Percentiles rank a stretch among this genome's conserved stretches.
phyloP scores from a whole-genome alignment of 2,888 invertebrate species.

The Chironomus tentans region DNA sequence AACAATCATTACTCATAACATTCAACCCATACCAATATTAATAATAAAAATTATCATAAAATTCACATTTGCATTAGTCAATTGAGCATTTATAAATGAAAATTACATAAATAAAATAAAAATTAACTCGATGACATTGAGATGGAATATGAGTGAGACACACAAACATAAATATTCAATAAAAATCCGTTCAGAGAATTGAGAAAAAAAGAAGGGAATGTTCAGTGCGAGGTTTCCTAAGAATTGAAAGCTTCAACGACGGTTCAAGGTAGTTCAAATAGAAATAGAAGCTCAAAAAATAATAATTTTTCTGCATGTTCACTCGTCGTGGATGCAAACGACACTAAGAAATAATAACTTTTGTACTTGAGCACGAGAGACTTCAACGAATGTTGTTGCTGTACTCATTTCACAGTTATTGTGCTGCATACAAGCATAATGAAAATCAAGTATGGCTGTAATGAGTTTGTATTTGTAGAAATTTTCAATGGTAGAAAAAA shows the following conservation, averaged over 20 bases:
- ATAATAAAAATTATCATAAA: no score
- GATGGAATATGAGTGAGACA: background rate
- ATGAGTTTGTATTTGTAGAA: background rate
- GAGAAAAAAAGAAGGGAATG: background rate
- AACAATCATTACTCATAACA: no score
- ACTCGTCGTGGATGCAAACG: background rate
- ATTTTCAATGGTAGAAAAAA: background rate
- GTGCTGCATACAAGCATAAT: background rate
- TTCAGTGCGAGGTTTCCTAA: background rate
- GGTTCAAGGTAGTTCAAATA: slow-evolving; percentile 2
- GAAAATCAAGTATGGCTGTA: background rate
- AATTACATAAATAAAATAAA: background rate
- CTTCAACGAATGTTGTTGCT: background rate
- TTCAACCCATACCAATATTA: no score
- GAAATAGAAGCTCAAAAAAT: background rate
- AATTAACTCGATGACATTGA: background rate
- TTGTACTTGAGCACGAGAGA: background rate
- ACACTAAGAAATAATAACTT: background rate
- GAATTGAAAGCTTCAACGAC: background rate
- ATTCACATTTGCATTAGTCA: background rate
- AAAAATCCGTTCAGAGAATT: background rate
- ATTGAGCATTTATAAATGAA: background rate
- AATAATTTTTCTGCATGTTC: background rate
- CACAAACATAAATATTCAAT: background rate
- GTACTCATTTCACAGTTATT: background rate